Conservation (phyloP, 2,888 invertebrate species). For the Lymantria monacha region DNA sequence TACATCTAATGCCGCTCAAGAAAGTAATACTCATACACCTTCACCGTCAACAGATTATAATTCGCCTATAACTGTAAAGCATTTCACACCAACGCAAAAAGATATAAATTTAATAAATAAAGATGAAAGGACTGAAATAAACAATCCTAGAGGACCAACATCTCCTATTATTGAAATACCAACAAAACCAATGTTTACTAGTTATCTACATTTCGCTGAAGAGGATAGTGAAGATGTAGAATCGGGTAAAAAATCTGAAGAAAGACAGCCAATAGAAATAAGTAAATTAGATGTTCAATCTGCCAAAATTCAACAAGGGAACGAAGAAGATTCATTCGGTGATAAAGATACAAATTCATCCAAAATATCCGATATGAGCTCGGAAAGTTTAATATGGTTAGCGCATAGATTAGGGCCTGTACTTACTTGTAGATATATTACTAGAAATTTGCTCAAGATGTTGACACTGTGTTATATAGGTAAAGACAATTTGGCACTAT, state of each 20-base stretch:
- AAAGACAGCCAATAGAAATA: neutral
- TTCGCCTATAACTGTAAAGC: constrained; percentile 51
- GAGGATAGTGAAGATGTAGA: constrained; percentile 48
- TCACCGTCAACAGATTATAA: constrained; percentile 71
- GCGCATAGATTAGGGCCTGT: constrained; percentile 97
- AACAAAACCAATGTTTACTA: constrained; percentile 71
- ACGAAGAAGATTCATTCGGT: constrained; percentile 41
- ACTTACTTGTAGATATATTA: constrained; percentile 93
- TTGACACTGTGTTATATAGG: constrained; percentile 96
- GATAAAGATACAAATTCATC: constrained; percentile 49
- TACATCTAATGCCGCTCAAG: constrained; percentile 54
- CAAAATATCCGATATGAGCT: constrained; percentile 92
- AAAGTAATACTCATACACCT: constrained; percentile 54
- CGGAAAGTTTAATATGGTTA: constrained; percentile 94
- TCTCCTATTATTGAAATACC: constrained; percentile 90
- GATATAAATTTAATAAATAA: constrained; percentile 45
- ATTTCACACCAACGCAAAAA: constrained; percentile 38
- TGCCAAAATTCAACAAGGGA: constrained; percentile 21
- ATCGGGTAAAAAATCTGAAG: neutral
- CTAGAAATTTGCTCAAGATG: constrained; percentile 96
- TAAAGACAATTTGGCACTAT: constrained; percentile 86
- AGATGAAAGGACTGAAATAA: constrained; percentile 40
- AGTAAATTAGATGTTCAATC: constrained; percentile 1
- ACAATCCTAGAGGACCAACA: constrained; percentile 52
- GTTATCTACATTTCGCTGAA: constrained; percentile 73